Percentiles rank a stretch among this genome's conserved stretches.
Conservation (phyloP, 2,797 vertebrate genomes). For the Poecilia picta region DNA sequence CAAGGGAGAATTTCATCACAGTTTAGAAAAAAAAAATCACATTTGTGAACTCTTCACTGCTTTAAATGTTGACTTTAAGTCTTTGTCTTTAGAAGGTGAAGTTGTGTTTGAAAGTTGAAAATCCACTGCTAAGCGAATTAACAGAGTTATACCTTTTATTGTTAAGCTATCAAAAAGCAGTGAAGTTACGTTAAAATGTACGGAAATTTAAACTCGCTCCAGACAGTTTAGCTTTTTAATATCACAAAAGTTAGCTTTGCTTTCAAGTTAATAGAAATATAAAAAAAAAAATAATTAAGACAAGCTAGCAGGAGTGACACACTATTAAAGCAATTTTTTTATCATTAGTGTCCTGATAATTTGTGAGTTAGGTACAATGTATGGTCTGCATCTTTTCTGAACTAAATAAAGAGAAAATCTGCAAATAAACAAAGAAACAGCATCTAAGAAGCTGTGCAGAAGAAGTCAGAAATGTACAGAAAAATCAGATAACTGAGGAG, state of each 20-base stretch:
- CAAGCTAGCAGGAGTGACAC: neutral
- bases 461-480: neutral
- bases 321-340: neutral
- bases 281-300: neutral
- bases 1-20: slow-evolving; percentile 44
- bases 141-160: neutral
- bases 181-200: neutral
- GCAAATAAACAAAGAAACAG: neutral
- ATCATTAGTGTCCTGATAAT: neutral
- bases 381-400: neutral
- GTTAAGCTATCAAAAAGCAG: neutral
- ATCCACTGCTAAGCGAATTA: neutral
- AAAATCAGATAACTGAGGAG: neutral
- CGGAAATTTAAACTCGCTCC: neutral
- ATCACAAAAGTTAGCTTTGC: neutral
- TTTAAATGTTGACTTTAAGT: slow-evolving; percentile 11
- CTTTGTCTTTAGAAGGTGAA: neutral
- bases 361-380: neutral
- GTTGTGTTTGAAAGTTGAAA: neutral
- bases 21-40: neutral
- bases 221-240: neutral
- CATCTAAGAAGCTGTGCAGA: neutral
- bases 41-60: slow-evolving; percentile 15
- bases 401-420: neutral
- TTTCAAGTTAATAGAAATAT: neutral